A percentile compares a stretch with the other conserved stretches of the same genome.
Evolutionary conservation across 2,113 vertebrate genomes (phyloP).

Genomic region (Periophthalmus modestus): DNA sequence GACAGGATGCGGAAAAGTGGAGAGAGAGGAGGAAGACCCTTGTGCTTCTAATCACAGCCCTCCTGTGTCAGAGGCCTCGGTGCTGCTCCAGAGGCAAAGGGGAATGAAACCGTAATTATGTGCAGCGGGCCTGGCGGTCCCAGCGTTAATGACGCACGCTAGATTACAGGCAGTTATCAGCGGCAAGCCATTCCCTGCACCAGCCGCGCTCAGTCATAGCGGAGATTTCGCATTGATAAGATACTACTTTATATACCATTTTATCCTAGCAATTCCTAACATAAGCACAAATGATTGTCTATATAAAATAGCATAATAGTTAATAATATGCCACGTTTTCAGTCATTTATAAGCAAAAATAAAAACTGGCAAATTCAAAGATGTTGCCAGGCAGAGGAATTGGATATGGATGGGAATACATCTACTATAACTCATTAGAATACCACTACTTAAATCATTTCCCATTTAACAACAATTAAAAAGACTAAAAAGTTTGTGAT

Average conservation of each 20-base stretch:
- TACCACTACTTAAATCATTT: not conserved
- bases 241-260: conserved; percentile 1
- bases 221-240: conserved; percentile 8
- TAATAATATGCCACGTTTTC: not conserved
- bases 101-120: conserved; percentile 74
- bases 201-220: conserved; percentile 28
- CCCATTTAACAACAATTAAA: not conserved
- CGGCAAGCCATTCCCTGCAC: conserved; percentile 38
- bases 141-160: conserved; percentile 67
- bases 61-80: conserved; percentile 66
- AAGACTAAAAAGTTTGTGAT: conserved; percentile 37
- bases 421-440: not conserved
- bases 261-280: not conserved
- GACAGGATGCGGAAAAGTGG: conserved; percentile 53
- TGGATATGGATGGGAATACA: not conserved
- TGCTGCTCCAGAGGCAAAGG: conserved; percentile 64
- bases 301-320: not conserved
- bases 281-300: not conserved
- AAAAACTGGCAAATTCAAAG: not conserved
- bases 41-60: conserved; percentile 74
- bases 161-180: conserved; percentile 66
- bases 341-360: not conserved
- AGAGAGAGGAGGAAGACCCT: conserved; percentile 49
- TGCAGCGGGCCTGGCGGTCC: conserved; percentile 56
- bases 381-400: not conserved